A percentile compares a stretch with the other conserved stretches of the same genome.
Evolutionary conservation across 2,113 vertebrate genomes (phyloP).

Genomic region (Paracyprichromis sp.): DNA sequence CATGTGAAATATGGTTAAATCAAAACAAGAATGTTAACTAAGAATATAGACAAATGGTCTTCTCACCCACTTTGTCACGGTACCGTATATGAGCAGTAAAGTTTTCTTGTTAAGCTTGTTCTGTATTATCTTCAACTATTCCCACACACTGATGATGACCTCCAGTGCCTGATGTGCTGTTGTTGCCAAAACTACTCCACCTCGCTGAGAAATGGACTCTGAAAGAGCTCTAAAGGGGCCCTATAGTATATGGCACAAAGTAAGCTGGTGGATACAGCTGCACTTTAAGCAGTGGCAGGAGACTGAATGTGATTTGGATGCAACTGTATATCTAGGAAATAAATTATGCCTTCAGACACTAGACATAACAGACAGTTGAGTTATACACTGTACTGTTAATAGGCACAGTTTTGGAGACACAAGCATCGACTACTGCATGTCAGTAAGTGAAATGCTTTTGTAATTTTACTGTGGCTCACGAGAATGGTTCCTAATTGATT

Average conservation of each 20-base stretch:
- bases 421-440: background rate
- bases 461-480: background rate
- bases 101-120: background rate
- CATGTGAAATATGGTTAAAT: too few relatives aligned
- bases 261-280: background rate
- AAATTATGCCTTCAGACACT: background rate
- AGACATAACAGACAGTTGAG: background rate
- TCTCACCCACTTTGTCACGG: too few relatives aligned
- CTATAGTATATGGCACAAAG: background rate
- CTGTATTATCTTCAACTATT: background rate
- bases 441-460: background rate
- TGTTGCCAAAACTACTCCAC: background rate
- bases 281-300: background rate
- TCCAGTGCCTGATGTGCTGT: background rate
- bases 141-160: background rate
- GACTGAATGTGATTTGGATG: background rate
- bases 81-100: background rate
- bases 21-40: too few relatives aligned
- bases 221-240: background rate
- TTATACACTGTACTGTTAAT: background rate
- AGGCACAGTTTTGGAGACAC: background rate
- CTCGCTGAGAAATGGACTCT: background rate
- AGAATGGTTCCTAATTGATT: background rate
- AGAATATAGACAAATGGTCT: too few relatives aligned
- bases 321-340: background rate